Conservation (phyloP, 2,888 invertebrate species). For the Caenorhabditis uteleia region DNA sequence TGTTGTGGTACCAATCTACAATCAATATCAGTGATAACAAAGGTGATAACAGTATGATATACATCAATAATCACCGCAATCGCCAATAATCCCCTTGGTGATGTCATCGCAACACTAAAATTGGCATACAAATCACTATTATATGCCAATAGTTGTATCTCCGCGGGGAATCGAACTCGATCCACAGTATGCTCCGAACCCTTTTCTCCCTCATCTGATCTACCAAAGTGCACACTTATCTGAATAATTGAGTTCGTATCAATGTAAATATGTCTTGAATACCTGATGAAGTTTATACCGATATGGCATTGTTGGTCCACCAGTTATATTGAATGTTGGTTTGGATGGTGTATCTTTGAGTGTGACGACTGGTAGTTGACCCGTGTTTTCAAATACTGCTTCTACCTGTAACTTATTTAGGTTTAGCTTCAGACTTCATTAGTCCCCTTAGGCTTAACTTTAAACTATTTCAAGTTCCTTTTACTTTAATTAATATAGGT, state of each 20-base stretch:
- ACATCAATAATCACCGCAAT: slow-evolving; percentile 94
- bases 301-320: slow-evolving; percentile 83
- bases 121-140: slow-evolving; percentile 96
- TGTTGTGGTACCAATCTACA: slow-evolving; percentile 87
- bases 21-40: slow-evolving; percentile 65
- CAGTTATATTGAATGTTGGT: slow-evolving; percentile 86
- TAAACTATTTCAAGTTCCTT: too few relatives aligned
- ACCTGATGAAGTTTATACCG: slow-evolving; percentile 64
- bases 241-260: slow-evolving; percentile 11
- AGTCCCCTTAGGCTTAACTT: too few relatives aligned
- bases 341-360: slow-evolving; percentile 50
- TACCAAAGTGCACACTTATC: slow-evolving; percentile 81
- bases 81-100: slow-evolving; percentile 92
- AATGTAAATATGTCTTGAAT: not conserved
- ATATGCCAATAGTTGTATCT: slow-evolving; percentile 97
- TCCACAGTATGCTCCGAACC: slow-evolving; percentile 97
- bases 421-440: slow-evolving; percentile 2
- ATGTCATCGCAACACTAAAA: slow-evolving; percentile 90
- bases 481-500: too few relatives aligned
- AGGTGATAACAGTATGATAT: slow-evolving; percentile 9
- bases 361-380: slow-evolving; percentile 67
- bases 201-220: slow-evolving; percentile 82
- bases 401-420: slow-evolving; percentile 51
- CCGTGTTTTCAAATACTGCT: slow-evolving; percentile 64
- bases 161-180: slow-evolving; percentile 93